These are phyloP conservation scores for Amphimedon queenslandica DNA, from an alignment of 37 sponge, comb jelly and placozoan species.

Conservation along the genomic window DNA sequence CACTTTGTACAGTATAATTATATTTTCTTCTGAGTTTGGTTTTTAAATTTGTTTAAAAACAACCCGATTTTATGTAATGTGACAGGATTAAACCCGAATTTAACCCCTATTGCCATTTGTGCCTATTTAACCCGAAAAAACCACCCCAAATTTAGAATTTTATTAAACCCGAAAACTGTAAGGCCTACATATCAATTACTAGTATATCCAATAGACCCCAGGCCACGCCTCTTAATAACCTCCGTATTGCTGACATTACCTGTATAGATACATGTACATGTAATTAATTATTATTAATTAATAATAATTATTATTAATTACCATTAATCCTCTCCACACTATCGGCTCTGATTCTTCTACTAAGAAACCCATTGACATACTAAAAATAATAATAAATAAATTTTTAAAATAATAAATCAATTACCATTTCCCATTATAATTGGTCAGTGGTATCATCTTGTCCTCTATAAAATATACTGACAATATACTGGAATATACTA, in stretches of 20 bases:
- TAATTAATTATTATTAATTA: no score
- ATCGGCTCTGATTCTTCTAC: slow-evolving; percentile 90
- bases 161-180: no score
- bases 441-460: slow-evolving; percentile 85
- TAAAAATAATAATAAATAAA: slow-evolving; percentile 8
- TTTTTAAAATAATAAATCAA: background rate
- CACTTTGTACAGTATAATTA: no score
- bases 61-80: no score
- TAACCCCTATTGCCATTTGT: no score
- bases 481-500: background rate
- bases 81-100: no score
- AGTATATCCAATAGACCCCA: slow-evolving; percentile 93
- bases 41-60: no score
- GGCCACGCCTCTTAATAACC: slow-evolving; percentile 78
- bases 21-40: no score
- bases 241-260: slow-evolving; percentile 97
- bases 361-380: slow-evolving; percentile 99
- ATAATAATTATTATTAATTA: no score
- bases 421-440: slow-evolving; percentile 93
- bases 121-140: no score
- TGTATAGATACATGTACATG: slow-evolving; percentile 15
- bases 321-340: slow-evolving; percentile 99
- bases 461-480: slow-evolving; percentile 6
- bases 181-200: no score
- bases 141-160: no score